Evolutionary conservation across 2,888 invertebrate genomes (phyloP).

Genomic region (Glyphotaelius pellucidus): DNA sequence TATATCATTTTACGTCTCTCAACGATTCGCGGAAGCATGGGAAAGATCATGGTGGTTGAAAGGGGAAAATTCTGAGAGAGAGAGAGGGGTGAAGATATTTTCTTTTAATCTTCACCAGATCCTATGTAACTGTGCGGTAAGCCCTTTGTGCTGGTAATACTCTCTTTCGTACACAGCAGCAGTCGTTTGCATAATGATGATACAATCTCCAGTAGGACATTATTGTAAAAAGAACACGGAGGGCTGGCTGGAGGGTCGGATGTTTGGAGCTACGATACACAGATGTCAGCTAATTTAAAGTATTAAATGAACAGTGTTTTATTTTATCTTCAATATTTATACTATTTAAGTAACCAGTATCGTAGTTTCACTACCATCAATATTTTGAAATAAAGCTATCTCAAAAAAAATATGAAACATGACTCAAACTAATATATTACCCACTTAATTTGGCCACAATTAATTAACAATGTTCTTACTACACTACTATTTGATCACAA

Average conservation of each 20-base stretch:
- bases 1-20: too few relatives aligned
- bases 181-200: constrained; percentile 63
- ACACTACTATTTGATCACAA: too few relatives aligned
- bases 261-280: not conserved
- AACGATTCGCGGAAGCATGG: not conserved
- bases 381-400: too few relatives aligned
- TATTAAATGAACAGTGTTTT: not conserved
- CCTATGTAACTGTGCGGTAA: not conserved
- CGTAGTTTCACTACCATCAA: too few relatives aligned
- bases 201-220: constrained; percentile 60
- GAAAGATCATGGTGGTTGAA: not conserved
- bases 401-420: too few relatives aligned
- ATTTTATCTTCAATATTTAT: not conserved
- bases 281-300: not conserved
- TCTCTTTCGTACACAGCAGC: constrained; percentile 31
- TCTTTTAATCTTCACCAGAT: not conserved
- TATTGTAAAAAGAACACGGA: constrained; percentile 59
- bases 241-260: not conserved
- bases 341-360: too few relatives aligned
- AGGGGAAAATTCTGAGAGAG: not conserved
- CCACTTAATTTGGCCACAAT: too few relatives aligned
- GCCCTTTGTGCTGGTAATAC: not conserved
- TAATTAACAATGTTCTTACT: too few relatives aligned
- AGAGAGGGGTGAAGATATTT: not conserved
- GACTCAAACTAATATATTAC: too few relatives aligned